Conservation (phyloP, 2,113 vertebrate genomes). For the Pomatorhinus ruficollis region DNA sequence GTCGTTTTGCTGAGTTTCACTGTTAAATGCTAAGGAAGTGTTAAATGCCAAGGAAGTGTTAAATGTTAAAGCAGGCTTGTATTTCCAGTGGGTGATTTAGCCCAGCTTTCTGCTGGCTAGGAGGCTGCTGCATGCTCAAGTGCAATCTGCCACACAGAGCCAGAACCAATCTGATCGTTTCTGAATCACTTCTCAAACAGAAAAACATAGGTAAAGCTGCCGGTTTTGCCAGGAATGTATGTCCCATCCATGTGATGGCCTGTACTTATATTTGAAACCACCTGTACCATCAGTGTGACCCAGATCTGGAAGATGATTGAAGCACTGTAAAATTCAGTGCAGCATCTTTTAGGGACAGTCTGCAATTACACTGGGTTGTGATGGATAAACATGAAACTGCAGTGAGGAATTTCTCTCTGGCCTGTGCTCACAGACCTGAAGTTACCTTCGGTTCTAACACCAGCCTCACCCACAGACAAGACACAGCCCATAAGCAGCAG, state of each 20-base stretch:
- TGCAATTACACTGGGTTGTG: background rate
- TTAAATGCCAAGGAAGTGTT: conserved; percentile 25
- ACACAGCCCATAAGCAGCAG: background rate
- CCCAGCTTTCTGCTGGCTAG: background rate
- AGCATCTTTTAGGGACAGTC: background rate
- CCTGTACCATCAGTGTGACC: background rate
- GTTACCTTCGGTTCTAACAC: background rate
- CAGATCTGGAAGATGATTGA: background rate
- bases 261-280: background rate
- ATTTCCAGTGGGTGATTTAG: conserved; percentile 1
- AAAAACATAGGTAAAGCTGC: background rate
- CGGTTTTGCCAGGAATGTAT: background rate
- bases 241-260: background rate
- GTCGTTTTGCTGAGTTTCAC: background rate
- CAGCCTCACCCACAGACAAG: background rate
- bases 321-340: background rate
- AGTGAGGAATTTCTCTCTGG: background rate
- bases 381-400: background rate
- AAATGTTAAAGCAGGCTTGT: conserved; percentile 12
- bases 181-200: conserved; percentile 30
- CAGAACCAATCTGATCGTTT: conserved; percentile 29
- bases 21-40: conserved; percentile 16
- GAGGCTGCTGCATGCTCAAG: background rate
- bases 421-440: background rate
- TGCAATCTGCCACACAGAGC: conserved; percentile 12